Evolutionary conservation across 2,797 vertebrate genomes (phyloP), one percentile per base, ranked within the genome.

Genomic region (Characodon lateralis): DNA sequence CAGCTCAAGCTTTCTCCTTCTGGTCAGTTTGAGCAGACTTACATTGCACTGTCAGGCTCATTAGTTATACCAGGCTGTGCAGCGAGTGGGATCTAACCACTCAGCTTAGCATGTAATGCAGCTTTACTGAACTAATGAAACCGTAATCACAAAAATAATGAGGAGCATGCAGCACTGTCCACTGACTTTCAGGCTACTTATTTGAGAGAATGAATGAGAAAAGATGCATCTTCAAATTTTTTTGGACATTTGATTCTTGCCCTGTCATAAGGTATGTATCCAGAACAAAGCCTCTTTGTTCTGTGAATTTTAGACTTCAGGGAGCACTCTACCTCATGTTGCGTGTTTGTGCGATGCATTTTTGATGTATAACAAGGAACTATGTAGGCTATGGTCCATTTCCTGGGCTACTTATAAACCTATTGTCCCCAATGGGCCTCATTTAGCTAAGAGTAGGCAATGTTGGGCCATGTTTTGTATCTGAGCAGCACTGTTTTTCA

Each of bases 121-220:
- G 85, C 85, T 91, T 89, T 90, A 86, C 88, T 86, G 83, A 89
- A 82, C 87, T 90, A 93, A 93, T 93, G 90, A 91, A 92, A 93
- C 46, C 84, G 81, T 92, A 92, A 93, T 93, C 90, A 90, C 81
- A 90, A 89, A 92, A 91, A 92, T 93, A 93, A 94, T 93, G 91
- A 92, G 89, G 81, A 88, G 78, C 74, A 87, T 53, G 82, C 79
- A 73, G 81, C 65, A 75, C 87, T 41, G 69, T 89, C 89, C 85
- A 82, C 78, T 83, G 81, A 88, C 80, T 91, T 87, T 82, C 70
- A 77, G 81, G 78, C 85, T 80, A 81, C 82, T 89, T 85, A 84
- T 92, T 93, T 89, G 76, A 77, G 78, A 84, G 76, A 84, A 81
- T 73, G 82, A 88, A 80, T 82, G 76, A 79, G 72, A 75, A 84